phyloP scores from a whole-genome alignment of 2,113 vertebrate genomes.

The Bucco capensis region DNA sequence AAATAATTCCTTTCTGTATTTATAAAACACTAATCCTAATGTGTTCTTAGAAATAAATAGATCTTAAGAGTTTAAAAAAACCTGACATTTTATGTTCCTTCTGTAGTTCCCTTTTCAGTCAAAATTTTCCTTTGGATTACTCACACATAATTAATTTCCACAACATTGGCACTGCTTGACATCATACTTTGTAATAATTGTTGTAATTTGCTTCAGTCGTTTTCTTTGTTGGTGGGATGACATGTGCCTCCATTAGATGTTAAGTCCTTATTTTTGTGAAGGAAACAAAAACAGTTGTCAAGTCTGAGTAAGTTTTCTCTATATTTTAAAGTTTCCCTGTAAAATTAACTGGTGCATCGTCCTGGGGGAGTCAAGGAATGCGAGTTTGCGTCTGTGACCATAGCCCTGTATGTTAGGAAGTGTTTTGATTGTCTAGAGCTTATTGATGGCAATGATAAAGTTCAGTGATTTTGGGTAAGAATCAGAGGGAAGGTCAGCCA shows the following conservation, averaged over 20 bases:
- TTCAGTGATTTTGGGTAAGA: too few species aligned
- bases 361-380: fast-evolving
- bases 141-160: not conserved
- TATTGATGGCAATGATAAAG: too few species aligned
- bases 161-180: not conserved
- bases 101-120: not conserved
- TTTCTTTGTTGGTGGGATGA: not conserved
- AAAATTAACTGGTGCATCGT: not conserved
- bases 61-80: not conserved
- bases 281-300: not conserved
- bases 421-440: too few species aligned
- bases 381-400: not conserved
- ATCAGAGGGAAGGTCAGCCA: too few species aligned
- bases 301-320: not conserved
- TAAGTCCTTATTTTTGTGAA: not conserved
- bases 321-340: not conserved
- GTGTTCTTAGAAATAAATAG: not conserved
- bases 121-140: constrained; percentile 18
- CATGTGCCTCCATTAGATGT: not conserved
- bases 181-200: not conserved
- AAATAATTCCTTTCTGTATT: not conserved
- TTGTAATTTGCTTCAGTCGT: not conserved
- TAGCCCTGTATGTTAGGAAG: too few species aligned
- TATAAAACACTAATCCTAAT: not conserved
- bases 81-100: not conserved